A percentile compares a stretch with the other conserved stretches of the same genome.
Conservation (phyloP, 2,797 vertebrate genomes). For the Ambastaia sidthimunki region DNA sequence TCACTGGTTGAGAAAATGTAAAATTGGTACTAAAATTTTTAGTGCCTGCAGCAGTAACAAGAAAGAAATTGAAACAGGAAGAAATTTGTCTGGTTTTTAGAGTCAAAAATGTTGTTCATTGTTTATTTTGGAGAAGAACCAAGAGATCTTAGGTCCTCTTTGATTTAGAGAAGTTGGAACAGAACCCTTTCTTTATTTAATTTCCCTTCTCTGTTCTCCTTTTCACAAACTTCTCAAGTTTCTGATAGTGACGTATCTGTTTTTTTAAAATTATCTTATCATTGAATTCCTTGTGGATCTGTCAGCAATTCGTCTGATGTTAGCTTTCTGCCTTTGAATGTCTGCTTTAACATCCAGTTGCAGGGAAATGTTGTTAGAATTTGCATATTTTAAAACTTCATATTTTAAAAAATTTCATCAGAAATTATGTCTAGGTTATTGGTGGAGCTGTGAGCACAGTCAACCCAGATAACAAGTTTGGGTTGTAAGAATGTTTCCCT, state of each 20-base stretch:
- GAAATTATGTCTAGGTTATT: not conserved
- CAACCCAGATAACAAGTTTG: too few species aligned
- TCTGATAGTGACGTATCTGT: not conserved
- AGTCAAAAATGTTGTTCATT: slow-evolving; percentile 55
- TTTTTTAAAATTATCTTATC: not conserved
- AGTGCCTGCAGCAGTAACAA: not conserved
- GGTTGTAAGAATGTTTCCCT: too few species aligned
- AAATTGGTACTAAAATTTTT: not conserved
- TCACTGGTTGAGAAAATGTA: not conserved
- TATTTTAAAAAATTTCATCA: not conserved
- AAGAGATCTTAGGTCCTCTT: slow-evolving; percentile 17
- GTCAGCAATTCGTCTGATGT: not conserved
- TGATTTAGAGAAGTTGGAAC: slow-evolving; percentile 56
- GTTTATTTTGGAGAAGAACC: slow-evolving; percentile 62
- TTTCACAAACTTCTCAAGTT: not conserved
- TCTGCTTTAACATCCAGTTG: not conserved
- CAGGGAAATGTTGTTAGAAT: not conserved
- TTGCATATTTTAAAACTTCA: not conserved
- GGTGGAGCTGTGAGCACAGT: not conserved
- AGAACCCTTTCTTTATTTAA: not conserved
- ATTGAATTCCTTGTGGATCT: not conserved
- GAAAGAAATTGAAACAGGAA: not conserved
- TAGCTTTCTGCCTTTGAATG: not conserved
- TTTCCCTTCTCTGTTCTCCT: not conserved
- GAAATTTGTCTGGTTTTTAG: slow-evolving; percentile 38